Evolutionary conservation across 2,797 vertebrate genomes (phyloP), one percentile per base, ranked within the genome.

Genomic region (Otus scops): DNA sequence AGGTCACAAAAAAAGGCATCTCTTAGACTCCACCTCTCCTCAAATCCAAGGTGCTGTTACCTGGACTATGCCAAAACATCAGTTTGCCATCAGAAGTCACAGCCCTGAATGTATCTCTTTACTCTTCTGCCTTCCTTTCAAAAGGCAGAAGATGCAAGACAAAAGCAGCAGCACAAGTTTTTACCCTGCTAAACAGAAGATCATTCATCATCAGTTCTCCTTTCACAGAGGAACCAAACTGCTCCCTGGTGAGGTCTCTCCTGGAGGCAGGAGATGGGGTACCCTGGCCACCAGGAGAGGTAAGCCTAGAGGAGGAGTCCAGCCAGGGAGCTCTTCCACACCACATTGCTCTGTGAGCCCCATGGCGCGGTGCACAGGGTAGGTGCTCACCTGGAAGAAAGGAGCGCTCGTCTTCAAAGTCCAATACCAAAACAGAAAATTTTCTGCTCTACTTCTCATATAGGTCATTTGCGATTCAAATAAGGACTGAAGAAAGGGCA

Each of bases 371-470:
- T 17, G 26, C 22, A 34, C 2, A 34, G 18, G 23, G 16, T 38
- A n/a, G 34, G 53, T 57, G 64, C 50, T 65, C 85, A 96, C 94
- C 95, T 95, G 76, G 85, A 88, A 86, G 51, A 69, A 93, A 61
- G 73, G 53, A 95, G 48, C 5, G 7, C 53, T 88, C 6, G 1
- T 61, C 73, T 93, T 88, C 87, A 30, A 93, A 91, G 64, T 78
- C 91, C 85, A 76, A 78, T 43, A 94, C 61, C 70, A 85, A 91
- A 88, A 61, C 0, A 0, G 91, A 64, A 69, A 51, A 54, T 92
- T 91, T 97, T 94, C 92, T 89, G 94, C 96, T 95, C 95, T 92
- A 96, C 45, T 97, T 97, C 93, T 89, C 86, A 97, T 97, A 38
- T 97, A 95, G 96, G 95, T 85, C 95, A 96, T 95, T 85, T 96